Conservation (phyloP, 2,888 invertebrate species). For the Alloscopus bannaensis region DNA sequence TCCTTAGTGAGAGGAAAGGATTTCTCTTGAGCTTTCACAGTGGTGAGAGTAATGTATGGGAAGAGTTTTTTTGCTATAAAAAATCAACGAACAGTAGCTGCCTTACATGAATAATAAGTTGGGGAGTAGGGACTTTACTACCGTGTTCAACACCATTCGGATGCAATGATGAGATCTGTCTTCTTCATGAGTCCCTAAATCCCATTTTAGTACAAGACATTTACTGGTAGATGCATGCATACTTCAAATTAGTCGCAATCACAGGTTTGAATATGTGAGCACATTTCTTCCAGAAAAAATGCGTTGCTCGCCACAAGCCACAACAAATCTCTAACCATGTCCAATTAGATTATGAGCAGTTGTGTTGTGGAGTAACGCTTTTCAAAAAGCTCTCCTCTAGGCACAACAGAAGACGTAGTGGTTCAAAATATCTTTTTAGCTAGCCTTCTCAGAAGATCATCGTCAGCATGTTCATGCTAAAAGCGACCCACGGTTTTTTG, state of each 20-base stretch:
- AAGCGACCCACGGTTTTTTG: too few relatives aligned
- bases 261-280: slow-evolving; percentile 4
- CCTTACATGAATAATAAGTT: slow-evolving; percentile 35
- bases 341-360: slow-evolving; percentile 47
- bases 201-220: too few relatives aligned
- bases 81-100: slow-evolving; percentile 37
- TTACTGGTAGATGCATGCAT: too few relatives aligned
- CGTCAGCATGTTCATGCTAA: too few relatives aligned
- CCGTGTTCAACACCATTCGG: slow-evolving; percentile 19
- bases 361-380: slow-evolving; percentile 2
- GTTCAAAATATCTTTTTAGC: too few relatives aligned
- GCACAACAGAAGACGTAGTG: too few relatives aligned
- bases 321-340: slow-evolving; percentile 45
- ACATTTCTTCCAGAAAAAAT: slow-evolving; percentile 1
- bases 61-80: too few relatives aligned
- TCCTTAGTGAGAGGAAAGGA: slow-evolving; percentile 1
- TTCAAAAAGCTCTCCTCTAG: background rate
- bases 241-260: too few relatives aligned
- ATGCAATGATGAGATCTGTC: too few relatives aligned
- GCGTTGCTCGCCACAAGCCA: slow-evolving; percentile 32
- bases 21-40: background rate
- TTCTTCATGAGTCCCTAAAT: too few relatives aligned
- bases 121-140: slow-evolving; percentile 42
- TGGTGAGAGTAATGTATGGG: too few relatives aligned
- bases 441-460: too few relatives aligned